Conservation (phyloP, 2,113 vertebrate genomes). For the Silurus meridionalis region DNA sequence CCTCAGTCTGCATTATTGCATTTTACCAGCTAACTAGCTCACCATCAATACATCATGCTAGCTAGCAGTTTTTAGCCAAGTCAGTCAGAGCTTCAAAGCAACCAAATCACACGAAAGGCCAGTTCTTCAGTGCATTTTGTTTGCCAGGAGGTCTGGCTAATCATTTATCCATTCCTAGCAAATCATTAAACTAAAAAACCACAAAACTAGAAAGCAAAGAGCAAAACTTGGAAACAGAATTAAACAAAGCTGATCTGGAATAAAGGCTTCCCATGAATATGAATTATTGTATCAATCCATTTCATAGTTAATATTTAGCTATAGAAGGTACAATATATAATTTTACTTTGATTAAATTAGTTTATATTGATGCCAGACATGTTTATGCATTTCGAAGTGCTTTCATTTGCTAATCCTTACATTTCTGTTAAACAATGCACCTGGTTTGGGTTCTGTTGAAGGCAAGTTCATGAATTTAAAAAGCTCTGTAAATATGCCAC, state of each 20-base stretch:
- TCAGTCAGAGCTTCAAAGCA: neutral
- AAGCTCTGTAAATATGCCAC: neutral
- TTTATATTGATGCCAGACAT: neutral
- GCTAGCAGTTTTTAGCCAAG: neutral
- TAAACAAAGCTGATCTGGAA: neutral
- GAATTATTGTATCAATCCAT: neutral
- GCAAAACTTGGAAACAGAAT: neutral
- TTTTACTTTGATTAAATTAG: neutral
- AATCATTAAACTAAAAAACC: neutral
- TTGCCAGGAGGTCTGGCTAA: neutral
- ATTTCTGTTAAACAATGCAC: neutral
- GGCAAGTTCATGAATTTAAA: neutral
- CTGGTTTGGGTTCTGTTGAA: neutral
- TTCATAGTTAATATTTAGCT: neutral
- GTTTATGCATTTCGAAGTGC: neutral
- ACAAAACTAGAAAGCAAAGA: neutral
- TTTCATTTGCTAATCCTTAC: neutral
- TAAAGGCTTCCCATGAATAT: neutral
- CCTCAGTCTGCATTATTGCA: neutral
- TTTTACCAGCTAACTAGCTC: neutral
- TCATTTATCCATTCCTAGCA: neutral
- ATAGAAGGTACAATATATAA: neutral
- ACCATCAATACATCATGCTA: neutral
- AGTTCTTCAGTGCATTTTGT: neutral
- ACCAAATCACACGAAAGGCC: neutral